Evolutionary conservation across 2,888 invertebrate genomes (phyloP).

Genomic region (Nemotelus pantherinus): DNA sequence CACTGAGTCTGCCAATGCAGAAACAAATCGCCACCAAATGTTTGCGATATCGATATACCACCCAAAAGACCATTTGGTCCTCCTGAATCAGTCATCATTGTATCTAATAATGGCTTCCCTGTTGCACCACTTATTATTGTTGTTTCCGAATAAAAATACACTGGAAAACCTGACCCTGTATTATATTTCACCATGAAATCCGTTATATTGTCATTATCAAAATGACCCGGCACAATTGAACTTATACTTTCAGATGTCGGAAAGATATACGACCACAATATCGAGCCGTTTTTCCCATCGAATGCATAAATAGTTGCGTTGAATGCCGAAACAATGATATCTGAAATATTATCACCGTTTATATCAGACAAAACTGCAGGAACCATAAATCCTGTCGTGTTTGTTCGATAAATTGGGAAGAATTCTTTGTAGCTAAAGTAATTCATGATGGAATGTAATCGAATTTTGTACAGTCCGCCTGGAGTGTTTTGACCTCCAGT

Average conservation of each 20-base stretch:
- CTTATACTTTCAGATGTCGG: constrained; percentile 75
- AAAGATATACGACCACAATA: constrained; percentile 79
- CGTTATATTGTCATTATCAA: constrained; percentile 78
- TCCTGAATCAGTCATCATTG: constrained; percentile 64
- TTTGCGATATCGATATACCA: constrained; percentile 64
- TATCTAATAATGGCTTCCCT: constrained; percentile 60
- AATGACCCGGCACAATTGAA: constrained; percentile 81
- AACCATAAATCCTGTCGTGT: constrained; percentile 73
- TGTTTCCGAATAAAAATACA: constrained; percentile 76
- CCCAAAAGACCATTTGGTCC: constrained; percentile 63
- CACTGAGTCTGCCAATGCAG: constrained; percentile 79
- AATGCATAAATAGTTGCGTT: constrained; percentile 78
- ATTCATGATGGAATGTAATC: constrained; percentile 68
- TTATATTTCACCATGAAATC: constrained; percentile 80
- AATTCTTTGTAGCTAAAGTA: constrained; percentile 67
- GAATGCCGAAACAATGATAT: constrained; percentile 78
- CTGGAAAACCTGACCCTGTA: constrained; percentile 75
- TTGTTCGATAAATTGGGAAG: constrained; percentile 69
- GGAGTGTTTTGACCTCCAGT: constrained; percentile 78
- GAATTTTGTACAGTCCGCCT: constrained; percentile 75
- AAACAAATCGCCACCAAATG: constrained; percentile 78
- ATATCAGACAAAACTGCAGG: constrained; percentile 76
- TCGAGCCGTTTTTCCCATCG: constrained; percentile 73
- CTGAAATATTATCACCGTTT: constrained; percentile 75
- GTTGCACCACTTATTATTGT: constrained; percentile 62